phyloP scores from a whole-genome alignment of 2,797 vertebrate species.

The Poecilia gillii region DNA sequence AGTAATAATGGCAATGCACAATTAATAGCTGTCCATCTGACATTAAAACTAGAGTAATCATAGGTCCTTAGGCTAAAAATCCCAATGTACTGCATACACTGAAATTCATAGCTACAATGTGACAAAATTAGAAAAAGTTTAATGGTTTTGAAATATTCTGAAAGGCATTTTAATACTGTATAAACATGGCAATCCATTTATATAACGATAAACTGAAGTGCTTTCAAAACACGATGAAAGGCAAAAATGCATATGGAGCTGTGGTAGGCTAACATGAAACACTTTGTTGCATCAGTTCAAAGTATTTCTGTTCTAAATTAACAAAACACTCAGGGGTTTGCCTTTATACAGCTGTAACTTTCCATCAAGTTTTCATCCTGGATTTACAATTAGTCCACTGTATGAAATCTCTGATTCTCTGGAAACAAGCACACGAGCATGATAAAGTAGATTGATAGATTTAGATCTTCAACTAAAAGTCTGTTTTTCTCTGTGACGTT shows the following conservation, averaged over 20 bases:
- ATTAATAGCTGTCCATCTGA: neutral
- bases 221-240: constrained; percentile 15
- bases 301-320: constrained; percentile 37
- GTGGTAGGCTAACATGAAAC: constrained; percentile 2
- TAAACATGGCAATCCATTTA: neutral
- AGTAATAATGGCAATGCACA: neutral
- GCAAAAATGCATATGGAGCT: constrained; percentile 20
- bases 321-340: constrained; percentile 28
- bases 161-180: neutral
- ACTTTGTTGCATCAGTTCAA: constrained; percentile 16
- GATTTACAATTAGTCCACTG: constrained; percentile 53
- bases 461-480: constrained; percentile 38
- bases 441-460: constrained; percentile 38
- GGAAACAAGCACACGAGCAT: constrained; percentile 4
- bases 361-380: constrained; percentile 56
- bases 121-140: neutral
- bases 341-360: constrained; percentile 66
- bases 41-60: neutral
- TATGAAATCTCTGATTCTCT: constrained; percentile 18
- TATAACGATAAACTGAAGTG: constrained; percentile 1
- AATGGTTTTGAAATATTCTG: neutral
- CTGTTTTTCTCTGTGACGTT: constrained; percentile 73
- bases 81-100: neutral
- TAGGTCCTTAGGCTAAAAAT: neutral
- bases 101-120: neutral